phyloP scores from a whole-genome alignment of 1,140 invertebrate genomes.

The Linepithema humile region DNA sequence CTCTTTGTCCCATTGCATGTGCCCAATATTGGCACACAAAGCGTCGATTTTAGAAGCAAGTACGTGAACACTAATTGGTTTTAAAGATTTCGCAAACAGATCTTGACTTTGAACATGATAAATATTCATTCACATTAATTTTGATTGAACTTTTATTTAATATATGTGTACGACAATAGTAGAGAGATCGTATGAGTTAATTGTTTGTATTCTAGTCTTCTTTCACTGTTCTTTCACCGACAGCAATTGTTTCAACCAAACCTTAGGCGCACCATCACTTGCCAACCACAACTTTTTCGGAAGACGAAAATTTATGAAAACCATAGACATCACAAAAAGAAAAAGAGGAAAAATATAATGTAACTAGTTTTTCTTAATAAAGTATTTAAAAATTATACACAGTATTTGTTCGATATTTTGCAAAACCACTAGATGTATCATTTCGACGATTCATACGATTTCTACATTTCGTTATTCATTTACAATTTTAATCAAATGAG shows the following conservation, averaged over 20 bases:
- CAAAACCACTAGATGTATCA: neutral
- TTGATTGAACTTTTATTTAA: neutral
- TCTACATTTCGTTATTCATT: neutral
- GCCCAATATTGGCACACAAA: neutral
- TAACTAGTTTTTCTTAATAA: neutral
- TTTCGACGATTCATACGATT: neutral
- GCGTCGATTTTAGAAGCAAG: neutral
- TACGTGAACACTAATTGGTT: neutral
- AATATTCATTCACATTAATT: neutral
- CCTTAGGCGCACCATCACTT: neutral
- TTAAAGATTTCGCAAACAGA: neutral
- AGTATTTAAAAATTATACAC: neutral
- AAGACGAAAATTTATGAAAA: neutral
- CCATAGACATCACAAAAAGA: neutral
- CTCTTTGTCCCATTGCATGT: constrained; percentile 7
- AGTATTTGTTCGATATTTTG: neutral
- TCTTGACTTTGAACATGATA: neutral
- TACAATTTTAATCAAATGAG: no score
- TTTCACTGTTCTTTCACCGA: neutral
- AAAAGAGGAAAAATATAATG: neutral
- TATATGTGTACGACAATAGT: neutral
- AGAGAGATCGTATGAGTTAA: neutral
- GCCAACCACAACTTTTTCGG: neutral
- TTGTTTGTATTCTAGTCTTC: neutral
- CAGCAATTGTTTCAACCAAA: neutral